Evolutionary conservation across 1,140 invertebrate genomes (phyloP).

Genomic region (Antheraea pernyi): DNA sequence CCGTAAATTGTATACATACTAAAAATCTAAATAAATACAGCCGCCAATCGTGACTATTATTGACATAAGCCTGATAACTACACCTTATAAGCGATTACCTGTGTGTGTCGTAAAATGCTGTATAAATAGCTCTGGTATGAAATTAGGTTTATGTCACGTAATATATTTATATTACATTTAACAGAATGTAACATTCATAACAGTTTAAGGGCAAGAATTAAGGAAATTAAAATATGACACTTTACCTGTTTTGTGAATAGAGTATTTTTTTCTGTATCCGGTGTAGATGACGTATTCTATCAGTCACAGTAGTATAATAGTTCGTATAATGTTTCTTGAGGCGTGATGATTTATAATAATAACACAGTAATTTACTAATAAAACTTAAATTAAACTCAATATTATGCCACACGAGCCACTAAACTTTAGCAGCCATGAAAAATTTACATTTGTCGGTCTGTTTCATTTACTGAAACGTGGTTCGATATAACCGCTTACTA

Average conservation of each 20-base stretch:
- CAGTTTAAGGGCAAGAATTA: slow-evolving; percentile 19
- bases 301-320: not conserved
- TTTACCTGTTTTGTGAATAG: slow-evolving; percentile 38
- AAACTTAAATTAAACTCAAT: slow-evolving; percentile 15
- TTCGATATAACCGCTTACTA: not conserved
- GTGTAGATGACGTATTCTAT: not conserved
- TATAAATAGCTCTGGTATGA: not conserved
- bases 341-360: not conserved
- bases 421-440: slow-evolving; percentile 44
- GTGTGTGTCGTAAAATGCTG: not conserved
- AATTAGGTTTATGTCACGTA: not conserved
- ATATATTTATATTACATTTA: too few relatives aligned
- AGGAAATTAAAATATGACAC: slow-evolving; percentile 30
- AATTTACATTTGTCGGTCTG: slow-evolving; percentile 8
- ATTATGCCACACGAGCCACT: slow-evolving; percentile 35
- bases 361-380: not conserved
- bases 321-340: not conserved
- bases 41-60: not conserved
- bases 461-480: not conserved
- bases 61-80: slow-evolving; percentile 5
- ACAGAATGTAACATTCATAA: too few relatives aligned
- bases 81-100: slow-evolving; percentile 5
- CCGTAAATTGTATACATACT: not conserved
- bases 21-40: not conserved
- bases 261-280: slow-evolving; percentile 9